Base-by-base conservation (phyloP, 2,113 vertebrate species). In the Chroicocephalus ridibundus region DNA sequence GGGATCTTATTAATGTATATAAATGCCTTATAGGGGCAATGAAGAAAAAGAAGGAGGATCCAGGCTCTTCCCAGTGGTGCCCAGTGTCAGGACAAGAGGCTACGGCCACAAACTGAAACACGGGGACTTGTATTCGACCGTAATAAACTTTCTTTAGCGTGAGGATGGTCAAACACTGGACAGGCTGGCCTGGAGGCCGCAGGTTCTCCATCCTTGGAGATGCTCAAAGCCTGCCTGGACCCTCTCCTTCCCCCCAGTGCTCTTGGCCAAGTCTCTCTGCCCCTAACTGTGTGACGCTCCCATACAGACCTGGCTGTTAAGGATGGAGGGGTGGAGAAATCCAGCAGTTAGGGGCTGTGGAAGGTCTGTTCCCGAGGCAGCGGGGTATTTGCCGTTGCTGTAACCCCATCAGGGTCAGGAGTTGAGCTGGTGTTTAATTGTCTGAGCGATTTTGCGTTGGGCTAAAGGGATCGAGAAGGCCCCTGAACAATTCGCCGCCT, bases 231-330 rank as follows among this genome's bases (percentile, higher is more conserved):
- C 77, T 29, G 31, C 9, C 19, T 11, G 26, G 38, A 44, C 38
- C 38, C 38, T 13, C 62, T n/a, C 17, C 61, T 44, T 42, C 31
- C 9, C 24, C 38, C 24, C 6, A 2, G 24, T n/a, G 7, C 49
- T n/a, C 44, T 36, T 20, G 36, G 61, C 42, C 18, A 10, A 32
- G 29, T 22, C 26, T 47, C 6, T 16, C 51, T 47, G 42, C 49
- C 27, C 22, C 2, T 46, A 10, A 46, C 21, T 0, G 2, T 10
- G 3, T 32, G 34, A 15, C 8, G 47, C 58, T 12, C 9, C 40
- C 19, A 1, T 13, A 21, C 17, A 21, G 27, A 55, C 11, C 27
- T 16, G 51, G 22, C 38, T 13, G 22, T 18, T 13, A 5, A 32
- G 51, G 58, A 17, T 4, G 25, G 55, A 44, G 17, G 25, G 13